Conservation (phyloP, 1,140 invertebrate genomes). For the Neodiprion pinetum region DNA sequence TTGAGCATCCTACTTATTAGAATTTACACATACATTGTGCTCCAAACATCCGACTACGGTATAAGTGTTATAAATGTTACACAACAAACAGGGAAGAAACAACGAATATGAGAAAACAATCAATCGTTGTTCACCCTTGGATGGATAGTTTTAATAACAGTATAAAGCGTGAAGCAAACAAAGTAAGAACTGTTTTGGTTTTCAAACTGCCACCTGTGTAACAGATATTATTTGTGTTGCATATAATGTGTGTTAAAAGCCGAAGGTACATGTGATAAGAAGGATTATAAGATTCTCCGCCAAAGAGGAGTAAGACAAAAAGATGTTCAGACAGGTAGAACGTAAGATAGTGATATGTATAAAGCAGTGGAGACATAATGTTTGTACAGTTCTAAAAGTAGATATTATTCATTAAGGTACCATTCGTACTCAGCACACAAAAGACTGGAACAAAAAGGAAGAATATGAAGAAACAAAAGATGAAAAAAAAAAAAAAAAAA, state of each 20-base stretch:
- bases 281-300: neutral
- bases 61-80: neutral
- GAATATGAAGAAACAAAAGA: too few relatives aligned
- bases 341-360: neutral
- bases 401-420: too few relatives aligned
- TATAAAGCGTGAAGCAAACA: neutral
- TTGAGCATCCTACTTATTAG: too few relatives aligned
- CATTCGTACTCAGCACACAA: too few relatives aligned
- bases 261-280: neutral
- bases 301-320: neutral
- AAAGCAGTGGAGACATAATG: neutral
- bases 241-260: neutral
- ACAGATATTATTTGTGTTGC: neutral
- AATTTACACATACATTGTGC: too few relatives aligned
- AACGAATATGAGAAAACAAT: neutral
- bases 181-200: neutral
- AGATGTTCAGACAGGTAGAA: neutral
- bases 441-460: too few relatives aligned
- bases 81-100: neutral
- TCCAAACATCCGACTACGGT: neutral
- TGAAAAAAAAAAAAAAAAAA: too few relatives aligned
- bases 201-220: neutral
- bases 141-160: neutral
- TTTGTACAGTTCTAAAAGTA: neutral
- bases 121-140: neutral